Evolutionary conservation across 2,888 invertebrate species (phyloP).

Genomic region (Acanthoscelides obtectus): DNA sequence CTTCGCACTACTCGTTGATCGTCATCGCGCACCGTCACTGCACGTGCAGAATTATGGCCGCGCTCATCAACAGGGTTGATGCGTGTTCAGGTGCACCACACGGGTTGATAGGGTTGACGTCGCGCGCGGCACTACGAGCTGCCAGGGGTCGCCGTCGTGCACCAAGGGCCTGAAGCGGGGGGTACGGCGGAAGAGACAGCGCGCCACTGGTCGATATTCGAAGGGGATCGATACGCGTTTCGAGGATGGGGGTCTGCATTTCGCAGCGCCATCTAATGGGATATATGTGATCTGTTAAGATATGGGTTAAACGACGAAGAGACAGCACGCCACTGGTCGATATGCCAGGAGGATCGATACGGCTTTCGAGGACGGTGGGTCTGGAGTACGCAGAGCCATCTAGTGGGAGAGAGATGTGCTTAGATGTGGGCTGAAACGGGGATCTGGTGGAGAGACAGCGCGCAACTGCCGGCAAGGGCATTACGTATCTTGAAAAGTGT

Average conservation of each 20-base stretch:
- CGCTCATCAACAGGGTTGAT: constrained; percentile 43
- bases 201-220: not conserved
- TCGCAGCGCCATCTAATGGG: not conserved
- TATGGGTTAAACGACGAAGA: too few species aligned
- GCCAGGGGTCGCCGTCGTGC: not conserved
- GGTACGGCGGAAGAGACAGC: not conserved
- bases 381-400: too few species aligned
- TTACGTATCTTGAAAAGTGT: too few species aligned
- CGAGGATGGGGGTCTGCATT: not conserved
- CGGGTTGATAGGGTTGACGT: constrained; percentile 8
- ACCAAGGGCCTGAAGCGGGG: not conserved
- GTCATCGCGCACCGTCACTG: constrained; percentile 35
- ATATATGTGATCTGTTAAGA: too few species aligned
- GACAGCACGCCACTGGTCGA: too few species aligned
- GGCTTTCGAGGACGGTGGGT: too few species aligned
- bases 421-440: too few species aligned
- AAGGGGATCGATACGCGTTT: not conserved
- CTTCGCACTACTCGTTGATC: constrained; percentile 32
- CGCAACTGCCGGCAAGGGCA: too few species aligned
- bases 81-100: constrained; percentile 9
- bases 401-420: too few species aligned
- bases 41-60: constrained; percentile 40
- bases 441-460: too few species aligned
- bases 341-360: too few species aligned
- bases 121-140: not conserved